A percentile compares a stretch with the other conserved stretches of the same genome.
Conservation (phyloP, 2,888 invertebrate genomes). For the Encarsia formosa region DNA sequence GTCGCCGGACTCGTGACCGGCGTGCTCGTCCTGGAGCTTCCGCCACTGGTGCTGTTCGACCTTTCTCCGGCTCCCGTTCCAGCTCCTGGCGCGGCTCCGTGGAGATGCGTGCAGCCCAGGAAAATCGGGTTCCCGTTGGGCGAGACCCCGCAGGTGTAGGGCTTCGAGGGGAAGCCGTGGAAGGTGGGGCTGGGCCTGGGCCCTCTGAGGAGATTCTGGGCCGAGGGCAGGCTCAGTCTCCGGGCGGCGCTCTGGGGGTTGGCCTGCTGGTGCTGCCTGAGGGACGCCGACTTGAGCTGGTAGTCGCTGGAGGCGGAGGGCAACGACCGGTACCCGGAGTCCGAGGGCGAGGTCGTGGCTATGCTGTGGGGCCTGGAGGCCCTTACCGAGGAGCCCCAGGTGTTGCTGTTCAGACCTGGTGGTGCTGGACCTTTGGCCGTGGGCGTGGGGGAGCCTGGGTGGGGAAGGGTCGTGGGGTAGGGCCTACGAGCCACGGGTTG, state of each 20-base stretch:
- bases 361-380: slow-evolving; percentile 47
- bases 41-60: slow-evolving; percentile 29
- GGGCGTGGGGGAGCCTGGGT: slow-evolving; percentile 56
- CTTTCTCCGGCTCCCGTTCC: slow-evolving; percentile 39
- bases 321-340: slow-evolving; percentile 55
- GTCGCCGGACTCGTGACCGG: slow-evolving; percentile 45
- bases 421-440: slow-evolving; percentile 46
- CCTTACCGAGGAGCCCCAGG: slow-evolving; percentile 40
- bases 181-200: slow-evolving; percentile 61
- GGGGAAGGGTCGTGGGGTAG: slow-evolving; percentile 54
- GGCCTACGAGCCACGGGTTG: slow-evolving; percentile 48
- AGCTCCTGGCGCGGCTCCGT: slow-evolving; percentile 29
- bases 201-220: slow-evolving; percentile 52
- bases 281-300: slow-evolving; percentile 55
- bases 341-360: slow-evolving; percentile 50
- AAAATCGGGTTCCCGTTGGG: slow-evolving; percentile 51
- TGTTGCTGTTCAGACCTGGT: slow-evolving; percentile 39
- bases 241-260: slow-evolving; percentile 51
- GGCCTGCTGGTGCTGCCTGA: slow-evolving; percentile 20
- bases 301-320: slow-evolving; percentile 63
- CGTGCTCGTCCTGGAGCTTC: slow-evolving; percentile 38
- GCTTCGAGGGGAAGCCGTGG: slow-evolving; percentile 45
- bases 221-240: slow-evolving; percentile 56
- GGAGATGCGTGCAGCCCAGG: slow-evolving; percentile 55
- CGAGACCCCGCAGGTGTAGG: slow-evolving; percentile 50